Percentiles rank a stretch among this genome's conserved stretches.
Conservation (phyloP, 2,797 vertebrate species). For the Nannoperca obscura region DNA sequence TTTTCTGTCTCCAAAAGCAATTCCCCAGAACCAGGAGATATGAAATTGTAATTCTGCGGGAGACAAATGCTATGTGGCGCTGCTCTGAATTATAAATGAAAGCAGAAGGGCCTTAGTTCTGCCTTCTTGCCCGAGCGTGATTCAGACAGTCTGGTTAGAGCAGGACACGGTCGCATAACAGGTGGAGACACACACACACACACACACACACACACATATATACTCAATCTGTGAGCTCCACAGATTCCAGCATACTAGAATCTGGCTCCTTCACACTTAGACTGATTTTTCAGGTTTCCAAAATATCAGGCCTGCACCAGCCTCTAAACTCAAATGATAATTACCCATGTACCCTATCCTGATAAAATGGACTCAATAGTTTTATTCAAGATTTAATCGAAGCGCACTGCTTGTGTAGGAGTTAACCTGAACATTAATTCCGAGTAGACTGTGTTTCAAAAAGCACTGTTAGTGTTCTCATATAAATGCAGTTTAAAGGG, state of each 20-base stretch:
- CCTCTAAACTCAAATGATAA: background rate
- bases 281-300: background rate
- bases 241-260: conserved; percentile 31
- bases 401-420: background rate
- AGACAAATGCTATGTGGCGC: conserved; percentile 74
- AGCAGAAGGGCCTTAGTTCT: conserved; percentile 81
- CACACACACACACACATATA: conserved; percentile 23
- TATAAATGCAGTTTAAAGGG: background rate
- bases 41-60: conserved; percentile 79
- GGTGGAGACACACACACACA: conserved; percentile 53
- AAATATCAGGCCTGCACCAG: background rate
- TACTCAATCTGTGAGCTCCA: conserved; percentile 37
- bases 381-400: background rate
- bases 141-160: conserved; percentile 76
- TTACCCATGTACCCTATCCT: background rate
- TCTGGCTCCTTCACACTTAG: conserved; percentile 23
- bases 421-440: background rate
- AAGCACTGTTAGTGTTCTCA: background rate
- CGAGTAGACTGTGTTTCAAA: background rate
- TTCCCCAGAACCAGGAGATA: conserved; percentile 74
- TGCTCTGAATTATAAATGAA: conserved; percentile 84
- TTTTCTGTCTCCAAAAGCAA: conserved; percentile 62
- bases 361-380: background rate
- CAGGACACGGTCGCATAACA: conserved; percentile 63
- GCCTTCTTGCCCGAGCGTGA: conserved; percentile 74